Conservation (phyloP, 2,888 invertebrate species). For the Neoaliturus tenellus region DNA sequence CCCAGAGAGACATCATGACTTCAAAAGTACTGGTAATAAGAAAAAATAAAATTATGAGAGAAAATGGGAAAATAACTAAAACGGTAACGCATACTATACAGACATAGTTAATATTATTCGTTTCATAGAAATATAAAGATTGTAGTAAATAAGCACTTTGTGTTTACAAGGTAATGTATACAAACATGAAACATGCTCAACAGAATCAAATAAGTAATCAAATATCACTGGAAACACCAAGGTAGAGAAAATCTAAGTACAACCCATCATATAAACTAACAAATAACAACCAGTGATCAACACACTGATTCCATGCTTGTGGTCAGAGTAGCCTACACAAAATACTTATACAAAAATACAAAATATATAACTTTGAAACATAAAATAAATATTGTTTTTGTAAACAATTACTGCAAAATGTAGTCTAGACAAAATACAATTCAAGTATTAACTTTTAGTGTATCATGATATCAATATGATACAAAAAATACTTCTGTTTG, state of each 20-base stretch:
- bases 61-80: background rate
- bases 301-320: background rate
- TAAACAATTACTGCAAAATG: background rate
- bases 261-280: slow-evolving; percentile 31
- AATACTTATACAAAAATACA: slow-evolving; percentile 29
- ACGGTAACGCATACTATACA: background rate
- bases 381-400: slow-evolving; percentile 6
- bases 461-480: too few relatives aligned
- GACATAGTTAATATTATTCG: background rate
- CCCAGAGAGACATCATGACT: background rate
- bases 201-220: background rate
- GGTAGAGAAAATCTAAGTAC: slow-evolving; percentile 27
- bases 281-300: background rate
- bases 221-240: background rate
- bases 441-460: too few relatives aligned
- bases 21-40: background rate
- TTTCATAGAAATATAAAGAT: too few relatives aligned
- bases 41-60: background rate
- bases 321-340: background rate
- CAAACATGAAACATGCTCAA: background rate
- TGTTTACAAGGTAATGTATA: background rate
- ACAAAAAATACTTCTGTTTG: too few relatives aligned
- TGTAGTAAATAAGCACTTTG: background rate
- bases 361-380: background rate
- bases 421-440: slow-evolving; percentile 3